Conservation (phyloP, 64 coral and sea anemone species). For the Astreopora myriophthalma region DNA sequence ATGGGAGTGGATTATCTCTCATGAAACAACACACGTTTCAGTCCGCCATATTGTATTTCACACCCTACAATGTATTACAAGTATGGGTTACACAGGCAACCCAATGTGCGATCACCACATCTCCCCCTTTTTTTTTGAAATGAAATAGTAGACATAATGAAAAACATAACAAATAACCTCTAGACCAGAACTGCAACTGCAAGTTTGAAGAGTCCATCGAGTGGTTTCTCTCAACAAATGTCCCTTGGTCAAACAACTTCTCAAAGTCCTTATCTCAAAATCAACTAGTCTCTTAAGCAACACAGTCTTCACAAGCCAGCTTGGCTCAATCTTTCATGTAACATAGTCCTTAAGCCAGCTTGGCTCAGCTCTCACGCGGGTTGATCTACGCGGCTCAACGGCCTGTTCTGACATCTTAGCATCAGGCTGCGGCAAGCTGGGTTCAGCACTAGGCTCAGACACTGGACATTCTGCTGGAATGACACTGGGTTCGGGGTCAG, state of each 20-base stretch:
- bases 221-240: too few species aligned
- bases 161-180: neutral
- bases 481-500: neutral
- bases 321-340: neutral
- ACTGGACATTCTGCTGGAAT: neutral
- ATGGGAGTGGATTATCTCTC: too few species aligned
- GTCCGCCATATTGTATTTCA: slow-evolving; percentile 26
- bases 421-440: neutral
- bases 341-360: neutral
- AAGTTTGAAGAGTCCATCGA: neutral
- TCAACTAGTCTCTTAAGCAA: neutral
- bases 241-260: neutral
- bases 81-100: too few species aligned
- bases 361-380: neutral
- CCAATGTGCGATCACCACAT: neutral
- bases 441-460: neutral
- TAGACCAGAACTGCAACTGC: too few species aligned
- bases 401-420: neutral
- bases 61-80: too few species aligned
- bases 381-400: neutral
- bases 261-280: neutral
- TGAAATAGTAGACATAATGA: neutral
- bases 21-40: too few species aligned
- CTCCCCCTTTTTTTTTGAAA: neutral
- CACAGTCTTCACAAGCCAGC: neutral